Evolutionary conservation across 2,113 vertebrate species (phyloP).

Genomic region (Leptodactylus fuscus): DNA sequence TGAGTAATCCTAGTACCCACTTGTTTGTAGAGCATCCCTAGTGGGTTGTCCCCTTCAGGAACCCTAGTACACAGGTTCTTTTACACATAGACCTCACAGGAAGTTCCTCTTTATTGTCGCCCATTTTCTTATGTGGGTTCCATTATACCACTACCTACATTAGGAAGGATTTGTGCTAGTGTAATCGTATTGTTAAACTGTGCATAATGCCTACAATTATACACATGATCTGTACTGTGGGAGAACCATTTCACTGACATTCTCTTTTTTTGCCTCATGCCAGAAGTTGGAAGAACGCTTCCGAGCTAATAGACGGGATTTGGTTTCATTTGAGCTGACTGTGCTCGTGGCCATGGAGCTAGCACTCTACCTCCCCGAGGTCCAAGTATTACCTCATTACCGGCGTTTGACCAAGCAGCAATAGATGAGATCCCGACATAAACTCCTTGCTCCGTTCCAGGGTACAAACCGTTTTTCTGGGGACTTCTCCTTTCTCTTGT

Average conservation of each 20-base stretch:
- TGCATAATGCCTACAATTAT: too few species aligned
- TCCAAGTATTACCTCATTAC: slow-evolving; percentile 95
- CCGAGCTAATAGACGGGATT: slow-evolving; percentile 89
- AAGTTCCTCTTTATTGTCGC: too few species aligned
- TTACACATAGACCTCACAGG: not conserved
- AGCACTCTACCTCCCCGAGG: slow-evolving; percentile 93
- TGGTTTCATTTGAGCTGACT: slow-evolving; percentile 94
- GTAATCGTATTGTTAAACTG: too few species aligned
- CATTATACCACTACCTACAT: too few species aligned
- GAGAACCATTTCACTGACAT: not conserved
- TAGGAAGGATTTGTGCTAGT: not conserved
- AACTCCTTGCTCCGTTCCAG: too few species aligned
- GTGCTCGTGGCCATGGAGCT: slow-evolving; percentile 97
- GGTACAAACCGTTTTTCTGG: slow-evolving; percentile 50
- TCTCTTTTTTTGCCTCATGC: not conserved
- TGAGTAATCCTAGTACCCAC: not conserved
- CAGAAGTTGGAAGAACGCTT: slow-evolving; percentile 97
- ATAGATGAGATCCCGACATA: slow-evolving; percentile 64
- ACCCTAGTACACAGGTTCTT: not conserved
- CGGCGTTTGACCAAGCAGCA: slow-evolving; percentile 87
- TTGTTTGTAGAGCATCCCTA: not conserved
- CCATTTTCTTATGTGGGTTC: too few species aligned
- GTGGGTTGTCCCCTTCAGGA: too few species aligned
- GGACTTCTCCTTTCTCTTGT: not conserved
- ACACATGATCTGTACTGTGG: not conserved